phyloP scores from a whole-genome alignment of 2,797 vertebrate genomes.

The Sebastes wilsoni region DNA sequence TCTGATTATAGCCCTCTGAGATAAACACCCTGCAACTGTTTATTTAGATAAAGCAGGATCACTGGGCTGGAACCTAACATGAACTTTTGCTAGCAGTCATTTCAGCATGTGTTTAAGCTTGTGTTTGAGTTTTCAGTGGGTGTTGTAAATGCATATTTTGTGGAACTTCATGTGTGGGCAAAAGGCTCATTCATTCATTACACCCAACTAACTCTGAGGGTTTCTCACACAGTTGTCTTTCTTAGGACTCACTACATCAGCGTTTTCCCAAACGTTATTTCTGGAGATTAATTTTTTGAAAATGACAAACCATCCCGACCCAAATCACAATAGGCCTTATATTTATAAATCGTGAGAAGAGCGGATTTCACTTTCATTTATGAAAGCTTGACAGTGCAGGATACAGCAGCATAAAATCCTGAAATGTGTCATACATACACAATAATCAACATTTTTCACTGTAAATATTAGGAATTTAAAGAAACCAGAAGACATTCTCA shows the following conservation, averaged over 20 bases:
- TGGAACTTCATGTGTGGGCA: constrained; percentile 6
- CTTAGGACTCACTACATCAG: neutral
- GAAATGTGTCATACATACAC: too few species aligned
- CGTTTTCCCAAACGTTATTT: too few species aligned
- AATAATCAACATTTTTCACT: too few species aligned
- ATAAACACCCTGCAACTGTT: constrained; percentile 64
- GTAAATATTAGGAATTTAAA: too few species aligned
- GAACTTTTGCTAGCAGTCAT: constrained; percentile 49
- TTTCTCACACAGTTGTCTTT: neutral
- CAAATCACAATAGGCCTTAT: too few species aligned
- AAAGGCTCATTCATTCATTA: neutral
- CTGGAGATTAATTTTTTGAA: too few species aligned
- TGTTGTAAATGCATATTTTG: constrained; percentile 41
- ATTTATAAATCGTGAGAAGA: too few species aligned
- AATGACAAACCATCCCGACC: too few species aligned
- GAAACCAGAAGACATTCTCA: too few species aligned
- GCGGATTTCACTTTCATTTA: too few species aligned
- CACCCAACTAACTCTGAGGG: neutral
- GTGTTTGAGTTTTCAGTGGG: constrained; percentile 29
- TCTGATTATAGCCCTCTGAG: constrained; percentile 56
- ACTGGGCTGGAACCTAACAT: constrained; percentile 39
- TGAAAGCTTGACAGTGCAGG: too few species aligned
- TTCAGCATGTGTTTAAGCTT: constrained; percentile 23
- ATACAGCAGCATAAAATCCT: too few species aligned
- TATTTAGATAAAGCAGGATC: constrained; percentile 63